These are phyloP conservation scores for Tetrapedia diversipes DNA, from an alignment of 2,888 invertebrate species.

Conservation along the genomic window DNA sequence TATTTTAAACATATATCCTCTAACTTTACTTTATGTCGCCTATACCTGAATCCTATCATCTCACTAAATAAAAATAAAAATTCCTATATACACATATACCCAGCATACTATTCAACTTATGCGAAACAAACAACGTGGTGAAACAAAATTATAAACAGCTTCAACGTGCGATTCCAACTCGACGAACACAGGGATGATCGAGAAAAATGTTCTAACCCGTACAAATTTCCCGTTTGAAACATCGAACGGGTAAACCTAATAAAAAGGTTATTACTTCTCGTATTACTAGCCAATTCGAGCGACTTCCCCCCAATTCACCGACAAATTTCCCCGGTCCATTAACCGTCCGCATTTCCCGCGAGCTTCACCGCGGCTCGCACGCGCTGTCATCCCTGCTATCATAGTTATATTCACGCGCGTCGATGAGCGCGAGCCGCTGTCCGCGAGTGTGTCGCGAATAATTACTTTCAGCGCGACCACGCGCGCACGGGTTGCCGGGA, in stretches of 20 bases:
- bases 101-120: no score
- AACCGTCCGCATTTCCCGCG: slow-evolving; percentile 19
- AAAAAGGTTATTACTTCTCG: not conserved
- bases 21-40: no score
- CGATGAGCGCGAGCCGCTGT: slow-evolving; percentile 6
- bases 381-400: not conserved
- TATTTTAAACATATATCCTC: no score
- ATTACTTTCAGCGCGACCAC: slow-evolving; percentile 20
- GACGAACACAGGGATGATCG: not conserved
- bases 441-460: slow-evolving; percentile 32
- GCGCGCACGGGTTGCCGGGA: not conserved
- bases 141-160: no score
- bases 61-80: no score
- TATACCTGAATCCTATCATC: no score
- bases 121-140: no score
- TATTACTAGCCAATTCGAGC: not conserved
- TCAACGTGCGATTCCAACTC: not conserved
- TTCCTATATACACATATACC: no score
- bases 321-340: slow-evolving; percentile 8
- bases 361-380: not conserved
- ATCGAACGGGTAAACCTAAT: not conserved
- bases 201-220: not conserved
- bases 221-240: not conserved
- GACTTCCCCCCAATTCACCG: no score
- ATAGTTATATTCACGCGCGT: slow-evolving; percentile 1